A percentile compares a stretch with the other conserved stretches of the same genome.
These are phyloP conservation scores for Pogoniulus pusillus DNA, from an alignment of 2,797 vertebrate genomes.

Conservation along the genomic window DNA sequence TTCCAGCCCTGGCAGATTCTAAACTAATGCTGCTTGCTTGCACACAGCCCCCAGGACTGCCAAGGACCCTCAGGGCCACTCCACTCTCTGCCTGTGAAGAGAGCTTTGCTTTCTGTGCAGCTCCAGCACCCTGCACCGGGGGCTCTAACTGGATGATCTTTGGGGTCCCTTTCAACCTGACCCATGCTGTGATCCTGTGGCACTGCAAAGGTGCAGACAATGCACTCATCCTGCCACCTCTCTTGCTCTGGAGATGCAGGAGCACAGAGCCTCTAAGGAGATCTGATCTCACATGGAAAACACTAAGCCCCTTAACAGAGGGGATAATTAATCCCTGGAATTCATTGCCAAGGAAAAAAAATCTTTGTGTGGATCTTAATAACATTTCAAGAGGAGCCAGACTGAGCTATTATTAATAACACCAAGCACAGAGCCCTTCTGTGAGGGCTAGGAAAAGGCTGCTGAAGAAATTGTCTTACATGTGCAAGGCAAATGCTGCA, in stretches of 20 bases:
- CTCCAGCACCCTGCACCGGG: no score
- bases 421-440: background rate
- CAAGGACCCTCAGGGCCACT: no score
- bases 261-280: constrained; percentile 1
- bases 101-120: no score
- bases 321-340: constrained; percentile 21
- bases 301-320: constrained; percentile 5
- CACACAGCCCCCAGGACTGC: no score
- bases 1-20: no score
- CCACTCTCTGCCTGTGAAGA: no score
- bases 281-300: constrained; percentile 4
- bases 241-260: background rate
- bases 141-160: no score
- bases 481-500: background rate
- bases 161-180: no score
- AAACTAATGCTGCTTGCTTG: no score
- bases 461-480: background rate
- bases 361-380: constrained; percentile 35
- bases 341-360: constrained; percentile 40
- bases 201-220: background rate
- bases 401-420: constrained; percentile 10
- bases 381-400: constrained; percentile 5
- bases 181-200: no score
- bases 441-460: background rate
- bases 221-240: background rate